Percentiles rank a stretch among this genome's conserved stretches.
Conservation (phyloP, 2,888 invertebrate genomes). For the Calephelis perditalis region DNA sequence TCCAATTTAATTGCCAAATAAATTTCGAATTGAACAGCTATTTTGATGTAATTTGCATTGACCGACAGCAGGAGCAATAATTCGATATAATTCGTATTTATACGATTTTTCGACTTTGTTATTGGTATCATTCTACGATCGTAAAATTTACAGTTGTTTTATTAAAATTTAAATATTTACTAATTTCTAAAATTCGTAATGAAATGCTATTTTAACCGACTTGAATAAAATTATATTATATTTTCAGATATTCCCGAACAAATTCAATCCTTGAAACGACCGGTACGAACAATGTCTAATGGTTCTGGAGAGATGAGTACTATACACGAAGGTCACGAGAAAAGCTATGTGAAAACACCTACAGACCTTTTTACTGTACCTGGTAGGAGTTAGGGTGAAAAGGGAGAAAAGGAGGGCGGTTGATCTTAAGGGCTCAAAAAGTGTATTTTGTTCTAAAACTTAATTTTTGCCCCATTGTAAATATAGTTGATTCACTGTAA, state of each 20-base stretch:
- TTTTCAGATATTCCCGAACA: slow-evolving; percentile 24
- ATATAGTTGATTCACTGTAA: not conserved
- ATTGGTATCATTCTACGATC: no score
- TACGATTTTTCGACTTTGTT: no score
- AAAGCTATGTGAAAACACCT: slow-evolving; percentile 43
- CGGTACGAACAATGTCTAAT: slow-evolving; percentile 52
- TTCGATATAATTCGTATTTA: no score
- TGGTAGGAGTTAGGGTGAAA: slow-evolving; percentile 41
- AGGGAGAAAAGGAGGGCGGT: no score
- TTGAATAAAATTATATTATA: not conserved
- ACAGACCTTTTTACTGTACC: slow-evolving; percentile 50
- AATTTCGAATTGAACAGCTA: no score
- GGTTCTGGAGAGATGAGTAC: slow-evolving; percentile 65
- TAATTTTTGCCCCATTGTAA: no score
- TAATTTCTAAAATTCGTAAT: not conserved
- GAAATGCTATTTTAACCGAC: not conserved
- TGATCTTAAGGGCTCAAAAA: no score
- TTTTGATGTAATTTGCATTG: no score
- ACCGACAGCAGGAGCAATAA: no score
- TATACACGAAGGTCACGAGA: slow-evolving; percentile 59
- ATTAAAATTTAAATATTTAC: not conserved
- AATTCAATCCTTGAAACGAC: slow-evolving; percentile 41
- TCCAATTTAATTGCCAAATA: no score
- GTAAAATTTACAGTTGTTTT: slow-evolving; percentile 14
- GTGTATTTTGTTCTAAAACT: slow-evolving; percentile 12